A percentile compares a stretch with the other conserved stretches of the same genome.
Evolutionary conservation across 2,113 vertebrate species (phyloP).

Genomic region (Natator depressus): DNA sequence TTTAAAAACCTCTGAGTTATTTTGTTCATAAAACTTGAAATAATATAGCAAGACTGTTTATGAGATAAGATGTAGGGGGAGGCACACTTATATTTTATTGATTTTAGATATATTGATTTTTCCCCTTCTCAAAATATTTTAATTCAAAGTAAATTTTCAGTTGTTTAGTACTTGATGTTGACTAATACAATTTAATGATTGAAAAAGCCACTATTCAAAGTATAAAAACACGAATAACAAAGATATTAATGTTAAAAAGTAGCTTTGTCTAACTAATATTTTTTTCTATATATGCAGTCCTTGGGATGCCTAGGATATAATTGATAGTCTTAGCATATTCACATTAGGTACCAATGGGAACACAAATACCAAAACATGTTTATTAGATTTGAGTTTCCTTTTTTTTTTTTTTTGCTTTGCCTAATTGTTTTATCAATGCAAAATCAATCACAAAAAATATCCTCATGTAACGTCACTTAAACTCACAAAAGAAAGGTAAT

Average conservation of each 20-base stretch:
- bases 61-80: conserved; percentile 48
- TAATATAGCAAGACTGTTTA: conserved; percentile 56
- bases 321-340: not conserved
- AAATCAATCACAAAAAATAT: not conserved
- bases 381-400: not conserved
- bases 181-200: not conserved
- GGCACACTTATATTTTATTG: conserved; percentile 54
- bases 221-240: not conserved
- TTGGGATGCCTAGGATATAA: not conserved
- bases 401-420: not conserved
- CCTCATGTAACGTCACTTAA: not conserved
- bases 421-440: not conserved
- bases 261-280: not conserved
- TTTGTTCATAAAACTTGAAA: conserved; percentile 63
- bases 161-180: not conserved
- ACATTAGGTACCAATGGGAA: not conserved
- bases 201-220: not conserved
- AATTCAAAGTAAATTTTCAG: not conserved
- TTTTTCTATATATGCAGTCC: not conserved
- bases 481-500: not conserved
- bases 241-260: not conserved
- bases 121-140: not conserved
- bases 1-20: conserved; percentile 60
- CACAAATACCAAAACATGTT: not conserved
- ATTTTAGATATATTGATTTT: conserved; percentile 56